Percentiles rank a stretch among this genome's conserved stretches.
Evolutionary conservation across 2,797 vertebrate species (phyloP).

Genomic region (Tapirus indicus): DNA sequence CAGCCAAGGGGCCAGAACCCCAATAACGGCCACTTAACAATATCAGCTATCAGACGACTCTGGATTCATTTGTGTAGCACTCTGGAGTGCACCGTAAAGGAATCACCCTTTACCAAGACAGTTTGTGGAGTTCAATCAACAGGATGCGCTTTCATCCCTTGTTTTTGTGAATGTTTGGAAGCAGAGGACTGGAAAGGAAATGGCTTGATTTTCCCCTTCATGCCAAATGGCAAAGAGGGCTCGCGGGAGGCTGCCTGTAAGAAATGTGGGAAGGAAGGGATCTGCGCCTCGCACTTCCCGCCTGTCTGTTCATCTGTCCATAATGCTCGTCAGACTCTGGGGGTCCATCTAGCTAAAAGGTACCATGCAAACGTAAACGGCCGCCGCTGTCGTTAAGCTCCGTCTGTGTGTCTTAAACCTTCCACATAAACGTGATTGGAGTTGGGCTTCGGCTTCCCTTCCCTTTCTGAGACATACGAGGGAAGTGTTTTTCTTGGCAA

Average conservation of each 20-base stretch:
- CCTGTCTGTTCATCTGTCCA: slow-evolving; percentile 54
- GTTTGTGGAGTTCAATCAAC: not conserved
- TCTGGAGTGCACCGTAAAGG: not conserved
- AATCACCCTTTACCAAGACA: not conserved
- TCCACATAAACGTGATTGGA: slow-evolving; percentile 54
- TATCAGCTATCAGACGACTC: not conserved
- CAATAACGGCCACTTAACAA: not conserved
- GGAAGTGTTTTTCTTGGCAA: slow-evolving; percentile 85
- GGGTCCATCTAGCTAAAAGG: slow-evolving; percentile 64
- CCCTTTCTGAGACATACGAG: slow-evolving; percentile 82
- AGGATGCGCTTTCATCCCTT: not conserved
- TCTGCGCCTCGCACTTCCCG: not conserved
- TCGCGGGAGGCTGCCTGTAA: not conserved
- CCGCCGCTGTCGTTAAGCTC: slow-evolving; percentile 73
- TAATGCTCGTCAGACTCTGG: slow-evolving; percentile 67
- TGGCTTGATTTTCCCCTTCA: not conserved
- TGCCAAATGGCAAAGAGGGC: not conserved
- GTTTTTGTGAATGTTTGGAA: slow-evolving; percentile 40
- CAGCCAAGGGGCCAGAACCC: not conserved
- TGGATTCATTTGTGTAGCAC: not conserved
- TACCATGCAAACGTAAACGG: slow-evolving; percentile 74
- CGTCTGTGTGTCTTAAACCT: slow-evolving; percentile 66
- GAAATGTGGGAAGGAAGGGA: not conserved
- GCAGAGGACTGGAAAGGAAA: not conserved
- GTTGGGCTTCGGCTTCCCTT: slow-evolving; percentile 76